Base-by-base conservation (phyloP, 2,113 vertebrate genomes). In the Leptocoma aspasia region DNA sequence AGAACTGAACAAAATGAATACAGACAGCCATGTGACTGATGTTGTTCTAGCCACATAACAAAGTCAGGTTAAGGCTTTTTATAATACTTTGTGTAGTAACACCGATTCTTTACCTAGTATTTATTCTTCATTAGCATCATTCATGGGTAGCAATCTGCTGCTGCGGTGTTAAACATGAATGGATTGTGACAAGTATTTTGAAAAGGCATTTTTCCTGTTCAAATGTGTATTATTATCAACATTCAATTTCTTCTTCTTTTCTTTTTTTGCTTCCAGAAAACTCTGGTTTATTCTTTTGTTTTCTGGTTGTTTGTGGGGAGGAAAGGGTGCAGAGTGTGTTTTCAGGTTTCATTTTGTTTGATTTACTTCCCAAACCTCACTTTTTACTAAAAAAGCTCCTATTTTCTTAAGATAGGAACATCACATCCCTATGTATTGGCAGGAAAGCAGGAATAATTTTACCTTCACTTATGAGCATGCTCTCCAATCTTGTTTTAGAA, bases 61-160 rank as follows among this genome's bases (percentile, higher is more conserved):
- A 45, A 54, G 28, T 41, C 27, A 44, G 21, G 12, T 35, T 28
- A 54, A 87, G 7, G 12, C 3, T 84, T 83, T 69, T 69, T 47
- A 49, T 15, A 45, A 31, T 18, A 60, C 5, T n/a, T 50, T 0
- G 2, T 49, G 15, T 16, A 42, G 30, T 44, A 50, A 57, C 5
- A 20, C 3, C 0, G 0, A 33, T 57, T 50, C 18, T 49, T 65
- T 28, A 72, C 27, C 31, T 23, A 30, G 10, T 17, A 44, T 47
- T 72, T 83, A 69, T 41, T 86, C 53, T 49, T 80, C 37, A 52
- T 50, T 30, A 73, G 30, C 21, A 71, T 44, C 39, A 28, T 18
- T 50, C 33, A 82, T 5, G 39, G 15, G 19, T 27, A 85, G 24
- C 16, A 41, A 30, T 21, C 39, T 69, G 37, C 20, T 71, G 10